A percentile compares a stretch with the other conserved stretches of the same genome.
Evolutionary conservation across 2,888 invertebrate genomes (phyloP).

Genomic region (Chorisops tibialis): DNA sequence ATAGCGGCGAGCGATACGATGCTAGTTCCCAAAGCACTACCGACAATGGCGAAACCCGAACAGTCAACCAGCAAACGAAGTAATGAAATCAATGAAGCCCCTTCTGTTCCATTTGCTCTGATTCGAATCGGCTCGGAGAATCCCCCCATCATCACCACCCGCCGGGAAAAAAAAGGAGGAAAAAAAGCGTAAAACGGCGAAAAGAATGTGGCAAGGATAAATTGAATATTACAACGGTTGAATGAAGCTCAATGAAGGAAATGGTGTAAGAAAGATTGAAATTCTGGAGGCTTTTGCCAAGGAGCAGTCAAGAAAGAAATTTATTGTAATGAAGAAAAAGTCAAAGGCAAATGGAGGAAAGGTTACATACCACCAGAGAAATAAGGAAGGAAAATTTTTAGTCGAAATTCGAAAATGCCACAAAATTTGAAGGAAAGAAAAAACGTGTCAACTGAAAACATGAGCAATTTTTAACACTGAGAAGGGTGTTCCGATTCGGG

Average conservation of each 20-base stretch:
- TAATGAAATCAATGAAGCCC: conserved; percentile 34
- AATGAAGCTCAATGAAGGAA: conserved; percentile 40
- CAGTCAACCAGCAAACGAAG: conserved; percentile 17
- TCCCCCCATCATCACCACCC: neutral
- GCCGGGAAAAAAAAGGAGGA: conserved; percentile 2
- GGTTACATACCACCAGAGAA: conserved; percentile 3
- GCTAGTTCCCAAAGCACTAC: neutral
- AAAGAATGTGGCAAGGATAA: conserved; percentile 35
- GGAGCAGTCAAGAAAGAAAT: conserved; percentile 34
- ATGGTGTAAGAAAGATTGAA: conserved; percentile 41
- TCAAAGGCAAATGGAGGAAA: conserved; percentile 13
- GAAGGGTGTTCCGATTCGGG: too few species aligned
- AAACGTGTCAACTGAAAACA: too few species aligned
- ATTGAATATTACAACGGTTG: conserved; percentile 39
- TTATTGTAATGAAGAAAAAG: conserved; percentile 32
- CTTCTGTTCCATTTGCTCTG: conserved; percentile 34
- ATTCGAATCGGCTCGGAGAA: conserved; percentile 26
- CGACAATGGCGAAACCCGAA: neutral
- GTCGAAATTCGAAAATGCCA: too few species aligned
- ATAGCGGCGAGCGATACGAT: neutral
- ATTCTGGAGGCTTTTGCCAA: conserved; percentile 34
- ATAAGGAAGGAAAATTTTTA: too few species aligned
- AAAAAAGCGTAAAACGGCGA: conserved; percentile 6
- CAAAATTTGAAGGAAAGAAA: too few species aligned
- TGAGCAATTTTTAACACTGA: too few species aligned